Evolutionary conservation across 2,113 vertebrate genomes (phyloP).

Genomic region (Fregetta grallaria): DNA sequence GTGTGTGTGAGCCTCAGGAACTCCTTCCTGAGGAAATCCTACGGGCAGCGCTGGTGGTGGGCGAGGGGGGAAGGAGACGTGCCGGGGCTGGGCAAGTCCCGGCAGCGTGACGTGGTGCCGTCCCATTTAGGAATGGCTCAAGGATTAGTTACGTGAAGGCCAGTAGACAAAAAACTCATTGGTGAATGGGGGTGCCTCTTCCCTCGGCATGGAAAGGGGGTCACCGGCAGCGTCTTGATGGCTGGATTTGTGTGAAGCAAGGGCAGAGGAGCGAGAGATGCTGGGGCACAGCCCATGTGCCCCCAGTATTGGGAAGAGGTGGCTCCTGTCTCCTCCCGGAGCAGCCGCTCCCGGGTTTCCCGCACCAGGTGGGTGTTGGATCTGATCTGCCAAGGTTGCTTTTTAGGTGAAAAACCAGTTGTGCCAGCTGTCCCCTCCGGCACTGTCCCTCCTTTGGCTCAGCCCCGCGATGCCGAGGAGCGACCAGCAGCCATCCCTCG

Average conservation of each 20-base stretch:
- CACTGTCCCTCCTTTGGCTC: background rate
- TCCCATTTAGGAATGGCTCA: background rate
- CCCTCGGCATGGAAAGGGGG: background rate
- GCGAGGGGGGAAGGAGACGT: background rate
- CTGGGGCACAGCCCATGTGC: fast-evolving
- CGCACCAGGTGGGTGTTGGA: fast-evolving
- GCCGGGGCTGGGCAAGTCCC: fast-evolving
- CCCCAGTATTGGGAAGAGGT: fast-evolving
- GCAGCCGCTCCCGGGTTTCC: background rate
- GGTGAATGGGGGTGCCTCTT: background rate
- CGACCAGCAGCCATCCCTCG: fast-evolving
- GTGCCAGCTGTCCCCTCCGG: fast-evolving
- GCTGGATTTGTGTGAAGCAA: background rate
- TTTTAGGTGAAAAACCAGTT: background rate
- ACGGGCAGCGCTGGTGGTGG: background rate
- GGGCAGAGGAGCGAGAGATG: background rate
- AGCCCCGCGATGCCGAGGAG: fast-evolving
- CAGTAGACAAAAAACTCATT: background rate
- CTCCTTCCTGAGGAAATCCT: conserved; percentile 65
- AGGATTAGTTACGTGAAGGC: fast-evolving
- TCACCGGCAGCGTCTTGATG: fast-evolving
- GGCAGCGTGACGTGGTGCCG: fast-evolving
- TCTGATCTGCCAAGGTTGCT: background rate
- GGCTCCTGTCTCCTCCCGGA: fast-evolving
- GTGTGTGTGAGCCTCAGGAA: background rate